Conservation (phyloP, 1,140 invertebrate species). For the Brachionus rotundiformis region DNA sequence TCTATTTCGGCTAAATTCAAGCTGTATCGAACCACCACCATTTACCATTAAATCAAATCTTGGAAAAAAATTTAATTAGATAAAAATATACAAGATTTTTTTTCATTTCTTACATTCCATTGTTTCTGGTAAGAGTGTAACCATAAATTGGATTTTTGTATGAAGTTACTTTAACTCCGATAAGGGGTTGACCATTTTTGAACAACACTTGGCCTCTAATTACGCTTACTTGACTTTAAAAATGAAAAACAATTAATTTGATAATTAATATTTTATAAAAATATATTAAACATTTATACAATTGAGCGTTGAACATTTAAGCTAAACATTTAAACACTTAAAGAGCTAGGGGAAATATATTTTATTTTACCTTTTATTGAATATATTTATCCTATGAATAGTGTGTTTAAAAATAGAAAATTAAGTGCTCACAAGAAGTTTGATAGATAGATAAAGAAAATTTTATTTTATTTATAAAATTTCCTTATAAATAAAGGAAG, state of each 20-base stretch:
- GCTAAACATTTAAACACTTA: constrained; percentile 41
- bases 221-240: constrained; percentile 85
- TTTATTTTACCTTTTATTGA: constrained; percentile 52
- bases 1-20: constrained; percentile 88
- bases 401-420: not conserved
- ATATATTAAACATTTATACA: constrained; percentile 25
- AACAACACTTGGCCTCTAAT: constrained; percentile 89
- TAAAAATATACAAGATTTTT: not conserved
- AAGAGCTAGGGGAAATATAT: not conserved
- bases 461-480: constrained; percentile 24
- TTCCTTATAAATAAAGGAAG: not conserved
- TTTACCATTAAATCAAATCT: constrained; percentile 97
- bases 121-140: constrained; percentile 86
- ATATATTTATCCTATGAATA: constrained; percentile 36
- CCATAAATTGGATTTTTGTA: constrained; percentile 86
- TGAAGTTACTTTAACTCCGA: constrained; percentile 90
- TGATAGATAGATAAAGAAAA: not conserved
- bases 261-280: not conserved
- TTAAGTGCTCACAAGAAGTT: not conserved
- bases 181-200: constrained; percentile 82
- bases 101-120: constrained; percentile 79
- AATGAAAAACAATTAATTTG: constrained; percentile 52
- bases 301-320: constrained; percentile 3
- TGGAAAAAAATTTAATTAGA: constrained; percentile 53
- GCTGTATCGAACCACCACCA: constrained; percentile 88